These are phyloP conservation scores for Clunio marinus DNA, from an alignment of 2,888 invertebrate species.

Conservation along the genomic window DNA sequence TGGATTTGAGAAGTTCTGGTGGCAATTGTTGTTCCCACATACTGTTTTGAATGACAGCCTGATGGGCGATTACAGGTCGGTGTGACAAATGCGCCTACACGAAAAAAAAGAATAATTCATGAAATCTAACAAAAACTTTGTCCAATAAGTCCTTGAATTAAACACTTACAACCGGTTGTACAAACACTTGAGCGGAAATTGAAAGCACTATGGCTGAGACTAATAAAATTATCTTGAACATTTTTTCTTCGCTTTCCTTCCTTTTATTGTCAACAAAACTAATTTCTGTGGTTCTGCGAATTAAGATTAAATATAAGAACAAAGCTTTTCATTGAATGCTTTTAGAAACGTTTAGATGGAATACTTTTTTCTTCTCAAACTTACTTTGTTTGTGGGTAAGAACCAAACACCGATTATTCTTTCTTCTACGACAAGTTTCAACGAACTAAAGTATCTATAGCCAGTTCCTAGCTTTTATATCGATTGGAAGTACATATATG, in stretches of 20 bases:
- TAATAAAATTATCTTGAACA: neutral
- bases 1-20: slow-evolving; percentile 56
- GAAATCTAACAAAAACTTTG: neutral
- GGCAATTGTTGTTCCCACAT: slow-evolving; percentile 70
- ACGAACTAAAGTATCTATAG: neutral
- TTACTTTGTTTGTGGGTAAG: too few relatives aligned
- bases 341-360: too few relatives aligned
- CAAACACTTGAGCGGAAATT: neutral
- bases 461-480: slow-evolving; percentile 29
- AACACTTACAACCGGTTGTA: neutral
- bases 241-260: neutral
- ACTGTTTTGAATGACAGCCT: slow-evolving; percentile 67
- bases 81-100: neutral
- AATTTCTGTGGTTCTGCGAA: too few relatives aligned
- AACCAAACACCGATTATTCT: too few relatives aligned
- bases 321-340: neutral
- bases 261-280: neutral
- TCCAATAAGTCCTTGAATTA: neutral
- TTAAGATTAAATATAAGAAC: neutral
- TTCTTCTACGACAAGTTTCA: neutral
- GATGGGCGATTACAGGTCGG: slow-evolving; percentile 55
- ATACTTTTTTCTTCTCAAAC: neutral
- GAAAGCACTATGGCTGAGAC: slow-evolving; percentile 2
- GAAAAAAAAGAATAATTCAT: neutral
- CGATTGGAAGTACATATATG: neutral